phyloP scores from a whole-genome alignment of 2,888 invertebrate species.

The Chamaedrilus cognettii region DNA sequence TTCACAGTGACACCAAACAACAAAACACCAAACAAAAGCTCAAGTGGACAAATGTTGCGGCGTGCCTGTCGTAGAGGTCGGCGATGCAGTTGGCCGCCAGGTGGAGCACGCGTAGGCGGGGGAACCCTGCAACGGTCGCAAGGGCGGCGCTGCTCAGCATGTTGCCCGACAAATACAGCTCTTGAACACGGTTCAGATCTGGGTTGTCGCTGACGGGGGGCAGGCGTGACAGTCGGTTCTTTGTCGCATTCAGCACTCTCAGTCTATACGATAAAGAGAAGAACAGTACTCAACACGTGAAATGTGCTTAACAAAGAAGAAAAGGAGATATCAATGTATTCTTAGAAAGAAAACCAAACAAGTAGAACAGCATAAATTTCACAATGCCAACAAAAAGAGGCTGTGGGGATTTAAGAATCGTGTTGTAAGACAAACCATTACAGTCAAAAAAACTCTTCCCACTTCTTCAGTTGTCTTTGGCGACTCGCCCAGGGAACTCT shows the following conservation, averaged over 20 bases:
- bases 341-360: too few relatives aligned
- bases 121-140: conserved; percentile 52
- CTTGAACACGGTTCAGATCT: conserved; percentile 59
- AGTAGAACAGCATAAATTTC: too few relatives aligned
- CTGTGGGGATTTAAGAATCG: too few relatives aligned
- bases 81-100: conserved; percentile 59
- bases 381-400: too few relatives aligned
- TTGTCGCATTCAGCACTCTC: conserved; percentile 58
- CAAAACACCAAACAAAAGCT: background rate
- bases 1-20: too few relatives aligned
- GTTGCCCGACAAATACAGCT: conserved; percentile 59
- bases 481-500: too few relatives aligned
- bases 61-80: conserved; percentile 58
- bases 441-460: too few relatives aligned
- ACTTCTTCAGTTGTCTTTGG: too few relatives aligned
- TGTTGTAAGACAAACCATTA: too few relatives aligned
- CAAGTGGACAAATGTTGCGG: too few relatives aligned
- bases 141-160: conserved; percentile 55
- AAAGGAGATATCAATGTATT: too few relatives aligned
- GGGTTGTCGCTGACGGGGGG: conserved; percentile 53
- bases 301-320: too few relatives aligned
- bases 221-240: conserved; percentile 51
- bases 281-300: background rate
- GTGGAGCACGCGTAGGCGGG: conserved; percentile 58
- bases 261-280: conserved; percentile 45